Conservation (phyloP, 2,797 vertebrate species). For the Amphiprion clarkii region DNA sequence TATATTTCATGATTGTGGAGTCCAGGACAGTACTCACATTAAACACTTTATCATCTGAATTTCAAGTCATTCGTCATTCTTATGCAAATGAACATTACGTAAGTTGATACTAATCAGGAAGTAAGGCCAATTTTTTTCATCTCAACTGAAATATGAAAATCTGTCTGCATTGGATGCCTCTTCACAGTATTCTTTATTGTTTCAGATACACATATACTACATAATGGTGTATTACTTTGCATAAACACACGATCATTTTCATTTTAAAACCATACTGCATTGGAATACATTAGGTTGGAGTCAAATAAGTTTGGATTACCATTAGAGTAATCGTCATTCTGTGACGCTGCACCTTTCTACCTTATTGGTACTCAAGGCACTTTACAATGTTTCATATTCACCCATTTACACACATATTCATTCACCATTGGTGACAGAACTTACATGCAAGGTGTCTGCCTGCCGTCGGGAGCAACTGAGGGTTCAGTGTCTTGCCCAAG, state of each 20-base stretch:
- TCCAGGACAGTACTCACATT: no score
- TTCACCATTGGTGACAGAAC: no score
- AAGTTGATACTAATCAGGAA: neutral
- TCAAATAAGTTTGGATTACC: conserved; percentile 9
- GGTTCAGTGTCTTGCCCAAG: no score
- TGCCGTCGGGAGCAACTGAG: no score
- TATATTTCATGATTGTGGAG: no score
- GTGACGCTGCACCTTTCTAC: neutral
- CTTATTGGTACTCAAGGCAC: no score
- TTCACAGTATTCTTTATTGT: no score
- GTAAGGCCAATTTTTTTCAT: no score
- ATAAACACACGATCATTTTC: conserved; percentile 16
- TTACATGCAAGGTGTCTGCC: no score
- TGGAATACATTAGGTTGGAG: neutral
- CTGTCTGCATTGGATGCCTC: neutral
- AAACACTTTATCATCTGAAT: neutral
- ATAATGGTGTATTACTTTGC: neutral
- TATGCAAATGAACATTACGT: neutral
- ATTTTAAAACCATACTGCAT: conserved; percentile 9
- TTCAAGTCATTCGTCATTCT: neutral
- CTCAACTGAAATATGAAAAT: neutral
- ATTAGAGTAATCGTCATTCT: neutral
- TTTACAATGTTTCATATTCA: no score
- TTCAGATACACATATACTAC: neutral
- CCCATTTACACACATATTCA: no score